Conservation (phyloP, 1,140 invertebrate species). For the Atta cephalotes region DNA sequence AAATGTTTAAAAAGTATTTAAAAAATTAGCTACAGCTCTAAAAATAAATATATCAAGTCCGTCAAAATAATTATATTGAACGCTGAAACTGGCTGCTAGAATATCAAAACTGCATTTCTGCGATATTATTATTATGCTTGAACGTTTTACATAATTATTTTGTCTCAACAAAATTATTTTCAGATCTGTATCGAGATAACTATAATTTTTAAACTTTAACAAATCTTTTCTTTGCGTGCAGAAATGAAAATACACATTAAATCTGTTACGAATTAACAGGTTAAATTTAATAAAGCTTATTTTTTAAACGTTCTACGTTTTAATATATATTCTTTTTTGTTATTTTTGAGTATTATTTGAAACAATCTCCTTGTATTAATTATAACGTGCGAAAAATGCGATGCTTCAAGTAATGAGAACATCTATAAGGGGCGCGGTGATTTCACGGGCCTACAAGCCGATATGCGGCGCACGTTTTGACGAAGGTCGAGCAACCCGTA, state of each 20-base stretch:
- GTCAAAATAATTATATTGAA: no score
- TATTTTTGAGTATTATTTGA: background rate
- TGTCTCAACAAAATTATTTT: no score
- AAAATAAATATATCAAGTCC: no score
- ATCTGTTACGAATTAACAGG: background rate
- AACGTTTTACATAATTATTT: no score
- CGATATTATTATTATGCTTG: no score
- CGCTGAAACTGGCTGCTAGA: no score
- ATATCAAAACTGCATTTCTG: no score
- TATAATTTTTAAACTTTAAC: no score
- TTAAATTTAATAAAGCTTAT: slow-evolving; percentile 5
- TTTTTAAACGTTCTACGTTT: background rate
- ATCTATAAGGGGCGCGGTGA: slow-evolving; percentile 1
- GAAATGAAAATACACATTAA: background rate
- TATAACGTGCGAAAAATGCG: background rate
- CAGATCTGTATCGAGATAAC: no score
- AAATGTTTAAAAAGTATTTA: no score
- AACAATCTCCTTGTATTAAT: background rate
- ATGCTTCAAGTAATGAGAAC: slow-evolving; percentile 5
- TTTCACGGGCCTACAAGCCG: slow-evolving; percentile 22
- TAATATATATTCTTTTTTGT: background rate
- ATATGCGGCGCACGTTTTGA: slow-evolving; percentile 55
- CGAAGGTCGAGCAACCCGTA: slow-evolving; percentile 64
- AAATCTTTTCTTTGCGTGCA: no score
- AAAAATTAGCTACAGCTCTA: no score